These are phyloP conservation scores for Petroica traversi DNA, from an alignment of 2,113 vertebrate genomes.

Conservation along the genomic window DNA sequence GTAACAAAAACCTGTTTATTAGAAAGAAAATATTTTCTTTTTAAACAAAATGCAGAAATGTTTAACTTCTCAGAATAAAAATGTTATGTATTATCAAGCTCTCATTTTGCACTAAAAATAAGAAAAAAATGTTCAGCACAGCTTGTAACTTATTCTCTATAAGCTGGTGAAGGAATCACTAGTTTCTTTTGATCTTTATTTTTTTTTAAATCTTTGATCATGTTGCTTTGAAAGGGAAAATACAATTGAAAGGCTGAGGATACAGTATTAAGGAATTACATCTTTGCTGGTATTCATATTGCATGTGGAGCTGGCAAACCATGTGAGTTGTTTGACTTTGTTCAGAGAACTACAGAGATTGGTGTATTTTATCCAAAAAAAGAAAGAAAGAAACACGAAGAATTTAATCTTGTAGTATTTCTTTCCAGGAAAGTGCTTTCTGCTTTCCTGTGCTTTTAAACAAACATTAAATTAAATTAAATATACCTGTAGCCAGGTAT, in stretches of 20 bases:
- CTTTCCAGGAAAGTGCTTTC: background rate
- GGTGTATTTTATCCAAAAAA: background rate
- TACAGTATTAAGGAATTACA: background rate
- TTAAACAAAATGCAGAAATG: background rate
- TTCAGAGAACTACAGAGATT: background rate
- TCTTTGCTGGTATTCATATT: background rate
- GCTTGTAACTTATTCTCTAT: background rate
- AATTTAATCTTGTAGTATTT: background rate
- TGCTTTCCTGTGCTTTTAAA: background rate
- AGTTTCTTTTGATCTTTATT: background rate
- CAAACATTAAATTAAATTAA: background rate
- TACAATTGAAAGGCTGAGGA: background rate
- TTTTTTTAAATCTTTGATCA: background rate
- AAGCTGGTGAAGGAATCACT: background rate
- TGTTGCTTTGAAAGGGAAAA: slow-evolving; percentile 1
- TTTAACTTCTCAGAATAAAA: background rate
- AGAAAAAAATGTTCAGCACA: background rate
- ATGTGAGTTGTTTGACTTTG: background rate
- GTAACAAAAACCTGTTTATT: background rate
- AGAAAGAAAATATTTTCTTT: background rate
- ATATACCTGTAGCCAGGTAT: background rate
- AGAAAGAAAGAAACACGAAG: background rate
- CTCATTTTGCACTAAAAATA: background rate
- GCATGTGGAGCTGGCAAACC: background rate
- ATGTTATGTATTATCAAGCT: background rate